Evolutionary conservation across 2,888 invertebrate species (phyloP).

Genomic region (Steinernema carpocapsae): DNA sequence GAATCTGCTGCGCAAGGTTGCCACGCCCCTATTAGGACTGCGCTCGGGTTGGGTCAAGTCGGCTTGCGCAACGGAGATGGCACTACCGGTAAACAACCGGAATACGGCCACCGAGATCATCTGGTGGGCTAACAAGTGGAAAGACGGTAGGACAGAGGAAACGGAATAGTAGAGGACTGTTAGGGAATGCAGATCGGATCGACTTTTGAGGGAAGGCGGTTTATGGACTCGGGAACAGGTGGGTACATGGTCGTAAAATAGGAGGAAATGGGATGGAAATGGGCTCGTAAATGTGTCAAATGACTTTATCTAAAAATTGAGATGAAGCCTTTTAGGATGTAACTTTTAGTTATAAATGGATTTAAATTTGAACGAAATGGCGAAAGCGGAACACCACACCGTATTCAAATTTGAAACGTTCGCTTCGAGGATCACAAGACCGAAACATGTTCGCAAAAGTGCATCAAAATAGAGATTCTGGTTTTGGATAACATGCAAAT

Average conservation of each 20-base stretch:
- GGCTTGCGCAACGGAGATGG: conserved; percentile 27
- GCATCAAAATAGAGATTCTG: too few species aligned
- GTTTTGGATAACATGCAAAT: too few species aligned
- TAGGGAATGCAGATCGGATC: background rate
- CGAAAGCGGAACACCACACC: background rate
- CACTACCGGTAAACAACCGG: conserved; percentile 28
- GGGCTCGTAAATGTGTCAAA: background rate
- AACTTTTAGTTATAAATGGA: background rate
- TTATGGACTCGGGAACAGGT: conserved; percentile 28
- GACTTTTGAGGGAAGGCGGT: background rate
- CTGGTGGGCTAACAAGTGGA: conserved; percentile 10
- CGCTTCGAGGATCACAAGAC: too few species aligned
- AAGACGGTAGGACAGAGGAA: background rate
- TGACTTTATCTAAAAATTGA: background rate
- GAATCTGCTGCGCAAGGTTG: conserved; percentile 5
- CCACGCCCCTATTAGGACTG: background rate
- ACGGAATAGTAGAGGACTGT: background rate
- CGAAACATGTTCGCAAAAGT: too few species aligned
- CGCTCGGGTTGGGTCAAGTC: conserved; percentile 8
- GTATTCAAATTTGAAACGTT: background rate
- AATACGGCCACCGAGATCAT: background rate
- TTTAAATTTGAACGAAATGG: background rate
- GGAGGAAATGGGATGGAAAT: background rate
- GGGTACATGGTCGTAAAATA: conserved; percentile 23
- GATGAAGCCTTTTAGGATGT: background rate